phyloP scores from a whole-genome alignment of 2,797 vertebrate species.

The Okamejei kenojei region DNA sequence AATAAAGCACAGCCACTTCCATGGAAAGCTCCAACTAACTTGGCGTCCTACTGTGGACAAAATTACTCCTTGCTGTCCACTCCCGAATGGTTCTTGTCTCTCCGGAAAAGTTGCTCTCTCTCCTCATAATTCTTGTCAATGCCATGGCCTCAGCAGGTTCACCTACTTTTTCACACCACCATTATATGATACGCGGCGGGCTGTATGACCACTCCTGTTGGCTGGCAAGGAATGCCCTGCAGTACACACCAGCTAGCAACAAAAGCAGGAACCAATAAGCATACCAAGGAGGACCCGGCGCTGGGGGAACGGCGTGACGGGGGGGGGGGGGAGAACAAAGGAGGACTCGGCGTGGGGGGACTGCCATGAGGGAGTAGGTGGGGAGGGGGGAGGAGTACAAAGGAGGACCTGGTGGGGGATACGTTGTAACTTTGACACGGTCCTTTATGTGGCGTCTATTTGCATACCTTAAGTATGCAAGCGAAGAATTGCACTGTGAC shows the following conservation, averaged over 20 bases:
- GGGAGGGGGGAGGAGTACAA: no score
- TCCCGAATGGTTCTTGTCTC: background rate
- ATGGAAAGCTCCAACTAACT: background rate
- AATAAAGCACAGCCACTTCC: background rate
- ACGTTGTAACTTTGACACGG: no score
- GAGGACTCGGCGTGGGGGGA: no score
- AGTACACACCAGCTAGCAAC: background rate
- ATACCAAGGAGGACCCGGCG: no score
- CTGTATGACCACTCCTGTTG: background rate
- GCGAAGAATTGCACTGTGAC: no score
- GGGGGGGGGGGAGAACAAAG: no score
- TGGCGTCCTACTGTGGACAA: background rate
- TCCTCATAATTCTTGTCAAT: background rate
- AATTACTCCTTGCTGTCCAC: background rate
- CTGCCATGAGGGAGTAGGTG: no score
- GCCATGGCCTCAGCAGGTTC: background rate
- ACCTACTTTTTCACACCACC: background rate
- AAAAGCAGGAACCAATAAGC: background rate
- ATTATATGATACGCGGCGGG: no score
- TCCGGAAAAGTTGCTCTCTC: background rate
- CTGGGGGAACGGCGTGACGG: no score
- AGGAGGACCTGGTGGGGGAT: no score
- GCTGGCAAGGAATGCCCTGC: background rate
- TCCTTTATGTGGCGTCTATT: no score
- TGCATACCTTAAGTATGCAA: no score